A percentile compares a stretch with the other conserved stretches of the same genome.
phyloP scores from a whole-genome alignment of 2,797 vertebrate genomes.

The Lacerta viridis region DNA sequence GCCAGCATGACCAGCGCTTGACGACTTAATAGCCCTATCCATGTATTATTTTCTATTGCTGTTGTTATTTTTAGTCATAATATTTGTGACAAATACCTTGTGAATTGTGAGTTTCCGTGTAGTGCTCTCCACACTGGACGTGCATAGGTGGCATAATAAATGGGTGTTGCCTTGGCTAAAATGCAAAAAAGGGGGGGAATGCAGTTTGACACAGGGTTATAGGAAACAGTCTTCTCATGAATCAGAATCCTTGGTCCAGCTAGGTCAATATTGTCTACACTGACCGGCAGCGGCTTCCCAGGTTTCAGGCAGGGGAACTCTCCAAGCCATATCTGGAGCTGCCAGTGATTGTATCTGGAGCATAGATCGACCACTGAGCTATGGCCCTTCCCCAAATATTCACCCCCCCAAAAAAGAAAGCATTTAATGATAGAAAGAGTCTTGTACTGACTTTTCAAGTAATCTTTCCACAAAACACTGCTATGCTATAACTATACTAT shows the following conservation, averaged over 20 bases:
- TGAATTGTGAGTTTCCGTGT: constrained; percentile 94
- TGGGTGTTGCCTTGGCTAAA: constrained; percentile 91
- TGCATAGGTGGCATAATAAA: constrained; percentile 93
- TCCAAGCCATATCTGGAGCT: no score
- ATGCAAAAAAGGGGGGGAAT: constrained; percentile 56
- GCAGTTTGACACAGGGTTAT: background rate
- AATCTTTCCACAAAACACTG: constrained; percentile 32
- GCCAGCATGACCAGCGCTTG: background rate
- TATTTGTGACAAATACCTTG: constrained; percentile 86
- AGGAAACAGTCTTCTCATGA: no score
- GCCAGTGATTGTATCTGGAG: no score
- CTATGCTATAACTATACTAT: background rate
- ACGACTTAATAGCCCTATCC: no score
- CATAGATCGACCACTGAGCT: no score
- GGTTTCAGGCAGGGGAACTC: no score
- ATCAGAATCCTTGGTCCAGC: no score
- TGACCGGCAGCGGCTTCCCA: no score
- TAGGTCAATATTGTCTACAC: no score
- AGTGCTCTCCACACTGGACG: constrained; percentile 91
- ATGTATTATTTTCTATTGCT: background rate
- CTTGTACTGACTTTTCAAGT: background rate
- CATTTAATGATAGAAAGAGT: constrained; percentile 52
- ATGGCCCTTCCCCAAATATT: no score
- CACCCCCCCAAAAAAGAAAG: no score
- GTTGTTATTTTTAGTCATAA: background rate